Evolutionary conservation across 2,797 vertebrate genomes (phyloP).

Genomic region (Anolis apletophallus): DNA sequence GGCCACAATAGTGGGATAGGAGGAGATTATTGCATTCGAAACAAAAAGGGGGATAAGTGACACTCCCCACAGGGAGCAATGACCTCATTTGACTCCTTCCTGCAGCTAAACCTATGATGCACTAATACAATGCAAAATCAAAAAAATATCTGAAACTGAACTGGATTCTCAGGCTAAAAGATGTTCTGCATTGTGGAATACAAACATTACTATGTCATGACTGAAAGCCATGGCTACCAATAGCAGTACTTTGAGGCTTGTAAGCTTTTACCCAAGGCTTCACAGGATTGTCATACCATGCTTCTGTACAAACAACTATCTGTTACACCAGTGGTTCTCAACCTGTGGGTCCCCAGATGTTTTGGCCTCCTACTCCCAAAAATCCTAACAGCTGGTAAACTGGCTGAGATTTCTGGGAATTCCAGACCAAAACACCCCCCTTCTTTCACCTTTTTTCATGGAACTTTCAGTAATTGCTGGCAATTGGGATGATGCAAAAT

Average conservation of each 20-base stretch:
- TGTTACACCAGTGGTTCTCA: no score
- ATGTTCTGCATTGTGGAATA: background rate
- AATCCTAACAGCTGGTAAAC: no score
- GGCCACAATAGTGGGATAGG: no score
- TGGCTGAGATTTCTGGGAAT: no score
- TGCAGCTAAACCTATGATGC: no score
- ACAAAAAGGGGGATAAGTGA: no score
- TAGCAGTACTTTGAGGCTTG: background rate
- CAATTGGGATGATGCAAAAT: background rate
- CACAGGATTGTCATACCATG: background rate
- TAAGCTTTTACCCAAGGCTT: background rate
- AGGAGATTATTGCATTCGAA: no score
- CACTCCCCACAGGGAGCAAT: background rate
- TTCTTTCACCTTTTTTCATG: background rate
- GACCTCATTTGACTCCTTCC: background rate
- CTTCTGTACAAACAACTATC: background rate
- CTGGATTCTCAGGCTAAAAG: background rate
- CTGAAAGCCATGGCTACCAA: no score
- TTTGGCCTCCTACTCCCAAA: no score
- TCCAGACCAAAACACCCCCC: no score
- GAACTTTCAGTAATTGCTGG: background rate
- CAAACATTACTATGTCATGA: background rate
- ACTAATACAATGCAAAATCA: background rate
- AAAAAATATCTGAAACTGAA: background rate
- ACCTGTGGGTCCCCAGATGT: no score